Conservation (phyloP, 2,113 vertebrate species). For the Tupaia chinensis region DNA sequence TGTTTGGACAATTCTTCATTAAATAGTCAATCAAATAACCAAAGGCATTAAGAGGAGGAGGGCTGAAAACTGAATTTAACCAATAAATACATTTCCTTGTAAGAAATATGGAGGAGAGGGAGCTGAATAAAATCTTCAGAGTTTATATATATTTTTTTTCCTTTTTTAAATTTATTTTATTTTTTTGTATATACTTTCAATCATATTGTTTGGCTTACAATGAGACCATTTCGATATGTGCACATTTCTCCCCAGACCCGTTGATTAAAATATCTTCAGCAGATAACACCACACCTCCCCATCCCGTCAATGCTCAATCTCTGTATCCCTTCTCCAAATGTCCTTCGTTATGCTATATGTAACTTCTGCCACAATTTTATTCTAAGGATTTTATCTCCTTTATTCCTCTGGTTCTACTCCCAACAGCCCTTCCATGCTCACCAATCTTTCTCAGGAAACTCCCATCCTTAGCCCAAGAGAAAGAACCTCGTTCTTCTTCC, state of each 20-base stretch:
- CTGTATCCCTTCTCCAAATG: too few relatives aligned
- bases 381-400: not conserved
- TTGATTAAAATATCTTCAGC: too few relatives aligned
- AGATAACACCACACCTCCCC: too few relatives aligned
- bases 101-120: not conserved
- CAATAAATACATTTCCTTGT: not conserved
- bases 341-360: not conserved
- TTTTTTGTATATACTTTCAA: too few relatives aligned
- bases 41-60: not conserved
- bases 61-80: not conserved
- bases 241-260: too few relatives aligned
- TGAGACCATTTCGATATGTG: too few relatives aligned
- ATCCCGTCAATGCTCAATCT: too few relatives aligned
- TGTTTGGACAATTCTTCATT: not conserved
- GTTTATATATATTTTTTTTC: not conserved
- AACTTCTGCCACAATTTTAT: not conserved
- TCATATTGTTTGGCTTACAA: too few relatives aligned
- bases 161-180: too few relatives aligned
- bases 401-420: not conserved
- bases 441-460: not conserved
- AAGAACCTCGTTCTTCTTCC: not conserved
- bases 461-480: not conserved
- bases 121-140: not conserved
- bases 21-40: not conserved
- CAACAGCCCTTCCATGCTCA: not conserved